Evolutionary conservation across 2,113 vertebrate species (phyloP), one percentile per base, ranked within the genome.

Genomic region (Scytalopus superciliaris): DNA sequence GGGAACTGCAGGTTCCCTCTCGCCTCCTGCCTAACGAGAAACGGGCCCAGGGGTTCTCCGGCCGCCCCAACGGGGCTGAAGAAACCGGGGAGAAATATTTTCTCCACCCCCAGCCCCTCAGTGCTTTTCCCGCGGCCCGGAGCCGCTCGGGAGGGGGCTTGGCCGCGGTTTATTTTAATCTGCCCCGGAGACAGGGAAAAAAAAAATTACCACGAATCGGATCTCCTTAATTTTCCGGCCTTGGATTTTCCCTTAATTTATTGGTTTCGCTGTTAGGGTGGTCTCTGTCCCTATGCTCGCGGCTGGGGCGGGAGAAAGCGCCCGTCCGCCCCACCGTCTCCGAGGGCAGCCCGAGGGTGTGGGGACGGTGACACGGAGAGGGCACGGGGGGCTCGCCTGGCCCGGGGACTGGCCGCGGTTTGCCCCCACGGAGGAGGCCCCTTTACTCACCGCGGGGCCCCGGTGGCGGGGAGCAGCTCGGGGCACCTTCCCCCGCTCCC

Each of bases 21-120:
- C 19, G n/a, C 64, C 59, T 74, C 74, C 79, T 75, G 52, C 47
- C 94, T 55, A 96, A 96, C 94, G 96, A 95, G 75, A 86, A 88
- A 55, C 37, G n/a, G 72, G 44, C 49, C 45, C 49, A 1, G 57
- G 66, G 59, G 44, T 49, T 49, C 53, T 25, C n/a, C 39, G 40
- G 45, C 39, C 6, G 14, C 74, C 66, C 75, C 94, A 23, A 67
- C 12, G 67, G 49, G 40, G 10, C 62, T 64, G 53, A 5, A 8
- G 24, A 75, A 56, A 47, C 22, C 31, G 67, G 5, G 14, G 53
- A 92, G 75, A 64, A 96, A 90, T 83, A 59, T 80, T 59, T 62
- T 8, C 40, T 88, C n/a, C 3, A 1, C 90, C 21, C 30, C 16
- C 37, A 62, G 35, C 59, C 85, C 19, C 31, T 81, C 49, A 18